A percentile compares a stretch with the other conserved stretches of the same genome.
These are phyloP conservation scores for Sphaerophoria rueppellii DNA, from an alignment of 2,888 invertebrate genomes.

Conservation along the genomic window DNA sequence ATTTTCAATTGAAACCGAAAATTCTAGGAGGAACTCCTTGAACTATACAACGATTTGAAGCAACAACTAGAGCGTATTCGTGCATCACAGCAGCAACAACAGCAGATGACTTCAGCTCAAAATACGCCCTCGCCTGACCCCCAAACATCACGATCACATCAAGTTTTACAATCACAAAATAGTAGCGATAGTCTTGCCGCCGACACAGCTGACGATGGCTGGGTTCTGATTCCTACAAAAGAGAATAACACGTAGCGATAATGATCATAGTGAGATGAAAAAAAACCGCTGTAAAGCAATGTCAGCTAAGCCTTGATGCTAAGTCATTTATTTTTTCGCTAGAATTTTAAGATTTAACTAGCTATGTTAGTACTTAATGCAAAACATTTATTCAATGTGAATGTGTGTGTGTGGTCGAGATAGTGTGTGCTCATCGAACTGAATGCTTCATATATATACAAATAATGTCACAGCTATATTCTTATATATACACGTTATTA, in stretches of 20 bases:
- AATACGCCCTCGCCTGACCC: slow-evolving; percentile 43
- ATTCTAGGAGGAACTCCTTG: slow-evolving; percentile 78
- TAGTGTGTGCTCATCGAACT: slow-evolving; percentile 52
- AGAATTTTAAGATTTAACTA: slow-evolving; percentile 63
- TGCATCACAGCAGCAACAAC: slow-evolving; percentile 74
- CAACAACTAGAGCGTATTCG: slow-evolving; percentile 78
- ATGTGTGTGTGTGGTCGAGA: slow-evolving; percentile 29
- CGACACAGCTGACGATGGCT: slow-evolving; percentile 78
- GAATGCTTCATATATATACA: slow-evolving; percentile 54
- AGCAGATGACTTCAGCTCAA: slow-evolving; percentile 16
- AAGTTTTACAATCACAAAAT: slow-evolving; percentile 42
- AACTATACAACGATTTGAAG: slow-evolving; percentile 79
- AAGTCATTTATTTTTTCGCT: slow-evolving; percentile 68
- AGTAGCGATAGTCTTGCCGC: slow-evolving; percentile 46
- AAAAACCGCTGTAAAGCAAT: neutral
- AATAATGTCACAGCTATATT: neutral
- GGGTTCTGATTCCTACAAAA: slow-evolving; percentile 80
- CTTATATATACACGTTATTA: neutral
- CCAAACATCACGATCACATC: slow-evolving; percentile 46
- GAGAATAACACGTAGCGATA: slow-evolving; percentile 79
- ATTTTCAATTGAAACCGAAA: neutral
- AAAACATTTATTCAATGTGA: slow-evolving; percentile 33
- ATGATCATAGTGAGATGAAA: neutral
- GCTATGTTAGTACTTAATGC: slow-evolving; percentile 65
- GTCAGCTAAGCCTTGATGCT: slow-evolving; percentile 42